phyloP scores from a whole-genome alignment of 2,888 invertebrate genomes.

The Drosophila demipolita region DNA sequence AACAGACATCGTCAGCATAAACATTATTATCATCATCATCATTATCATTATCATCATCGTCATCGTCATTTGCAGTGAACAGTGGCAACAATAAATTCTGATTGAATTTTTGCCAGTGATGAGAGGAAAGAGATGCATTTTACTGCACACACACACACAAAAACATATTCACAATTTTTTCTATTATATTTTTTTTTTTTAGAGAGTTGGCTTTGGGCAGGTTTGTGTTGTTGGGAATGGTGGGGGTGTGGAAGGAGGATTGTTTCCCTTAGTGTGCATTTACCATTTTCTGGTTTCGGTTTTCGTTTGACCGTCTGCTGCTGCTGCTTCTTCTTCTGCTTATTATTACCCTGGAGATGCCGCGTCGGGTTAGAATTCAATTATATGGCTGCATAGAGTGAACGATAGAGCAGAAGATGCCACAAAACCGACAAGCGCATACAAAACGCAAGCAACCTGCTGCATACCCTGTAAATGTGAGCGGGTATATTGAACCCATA shows the following conservation, averaged over 20 bases:
- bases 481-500: background rate
- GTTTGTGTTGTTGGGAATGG: background rate
- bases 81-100: slow-evolving; percentile 59
- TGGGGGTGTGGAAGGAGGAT: slow-evolving; percentile 7
- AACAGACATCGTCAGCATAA: slow-evolving; percentile 27
- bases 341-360: slow-evolving; percentile 74
- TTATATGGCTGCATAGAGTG: slow-evolving; percentile 69
- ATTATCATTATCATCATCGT: background rate
- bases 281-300: slow-evolving; percentile 38
- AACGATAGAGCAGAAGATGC: slow-evolving; percentile 43
- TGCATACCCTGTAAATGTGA: slow-evolving; percentile 34
- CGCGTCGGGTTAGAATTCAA: slow-evolving; percentile 77
- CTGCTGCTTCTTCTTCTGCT: slow-evolving; percentile 7
- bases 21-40: background rate
- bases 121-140: slow-evolving; percentile 22
- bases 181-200: slow-evolving; percentile 53
- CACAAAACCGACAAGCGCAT: slow-evolving; percentile 43
- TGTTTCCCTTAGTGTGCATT: slow-evolving; percentile 14
- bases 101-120: slow-evolving; percentile 68
- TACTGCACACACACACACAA: slow-evolving; percentile 33
- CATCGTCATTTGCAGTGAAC: background rate
- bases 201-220: slow-evolving; percentile 1
- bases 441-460: slow-evolving; percentile 40
- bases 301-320: slow-evolving; percentile 37
- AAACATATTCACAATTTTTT: slow-evolving; percentile 42